Conservation (phyloP, 2,797 vertebrate genomes). For the Darevskia mixta region DNA sequence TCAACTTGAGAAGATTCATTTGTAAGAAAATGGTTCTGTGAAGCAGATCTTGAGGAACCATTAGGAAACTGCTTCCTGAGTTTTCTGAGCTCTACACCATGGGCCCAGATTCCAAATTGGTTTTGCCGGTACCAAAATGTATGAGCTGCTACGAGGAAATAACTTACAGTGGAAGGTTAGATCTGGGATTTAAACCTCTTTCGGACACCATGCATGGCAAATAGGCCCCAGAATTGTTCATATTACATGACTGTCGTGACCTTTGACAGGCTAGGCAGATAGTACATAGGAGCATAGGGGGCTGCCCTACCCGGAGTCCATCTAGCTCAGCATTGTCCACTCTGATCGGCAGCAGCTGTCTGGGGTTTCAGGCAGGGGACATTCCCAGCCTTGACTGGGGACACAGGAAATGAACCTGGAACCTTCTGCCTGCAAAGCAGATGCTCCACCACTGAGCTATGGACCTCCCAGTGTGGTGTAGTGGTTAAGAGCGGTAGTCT, state of each 20-base stretch:
- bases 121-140: background rate
- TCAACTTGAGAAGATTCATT: background rate
- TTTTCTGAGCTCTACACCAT: background rate
- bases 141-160: background rate
- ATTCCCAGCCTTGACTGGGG: no score
- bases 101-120: background rate
- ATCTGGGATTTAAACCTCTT: background rate
- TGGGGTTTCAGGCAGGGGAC: no score
- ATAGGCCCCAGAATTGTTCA: background rate
- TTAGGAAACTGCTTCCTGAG: background rate
- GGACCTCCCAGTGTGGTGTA: no score
- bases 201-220: background rate
- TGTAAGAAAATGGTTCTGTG: background rate
- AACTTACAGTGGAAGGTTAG: background rate
- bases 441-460: no score
- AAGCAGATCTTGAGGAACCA: background rate
- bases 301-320: no score
- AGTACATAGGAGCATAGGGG: no score
- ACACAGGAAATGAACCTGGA: no score
- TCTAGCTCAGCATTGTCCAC: no score
- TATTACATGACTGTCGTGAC: background rate
- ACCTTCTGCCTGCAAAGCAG: no score
- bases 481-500: no score
- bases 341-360: no score
- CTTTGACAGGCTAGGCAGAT: background rate